phyloP scores from a whole-genome alignment of 1,140 invertebrate genomes.

The Oscheius sp. region DNA sequence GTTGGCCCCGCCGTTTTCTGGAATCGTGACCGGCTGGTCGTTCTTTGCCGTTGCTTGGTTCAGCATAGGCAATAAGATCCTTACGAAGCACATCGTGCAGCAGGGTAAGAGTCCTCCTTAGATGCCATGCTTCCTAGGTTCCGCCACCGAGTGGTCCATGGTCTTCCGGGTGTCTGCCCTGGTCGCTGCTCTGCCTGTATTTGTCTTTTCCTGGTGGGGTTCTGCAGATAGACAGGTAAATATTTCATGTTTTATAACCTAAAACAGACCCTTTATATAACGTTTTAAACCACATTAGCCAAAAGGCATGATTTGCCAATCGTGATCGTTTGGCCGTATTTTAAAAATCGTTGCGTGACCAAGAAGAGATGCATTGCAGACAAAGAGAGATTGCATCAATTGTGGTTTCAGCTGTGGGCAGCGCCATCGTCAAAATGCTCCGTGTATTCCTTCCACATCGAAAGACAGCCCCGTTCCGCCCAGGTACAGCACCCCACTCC shows the following conservation, averaged over 20 bases:
- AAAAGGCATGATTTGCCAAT: too few species aligned
- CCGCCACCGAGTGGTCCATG: slow-evolving; percentile 52
- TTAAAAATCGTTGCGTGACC: too few species aligned
- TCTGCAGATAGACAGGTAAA: slow-evolving; percentile 44
- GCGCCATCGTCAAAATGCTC: slow-evolving; percentile 33
- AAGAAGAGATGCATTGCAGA: too few species aligned
- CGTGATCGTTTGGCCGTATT: too few species aligned
- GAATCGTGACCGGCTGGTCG: slow-evolving; percentile 52
- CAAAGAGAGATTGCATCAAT: too few species aligned
- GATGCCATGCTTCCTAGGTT: slow-evolving; percentile 19
- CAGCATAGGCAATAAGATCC: slow-evolving; percentile 54
- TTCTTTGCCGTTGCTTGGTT: slow-evolving; percentile 60
- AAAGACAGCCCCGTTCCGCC: background rate
- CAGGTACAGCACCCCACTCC: background rate
- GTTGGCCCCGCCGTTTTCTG: slow-evolving; percentile 57
- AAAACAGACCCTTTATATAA: background rate
- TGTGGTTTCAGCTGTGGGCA: slow-evolving; percentile 26
- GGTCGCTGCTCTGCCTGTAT: slow-evolving; percentile 52
- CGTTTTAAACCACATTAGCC: too few species aligned
- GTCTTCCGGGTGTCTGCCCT: slow-evolving; percentile 58
- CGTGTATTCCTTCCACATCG: slow-evolving; percentile 28
- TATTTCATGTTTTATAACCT: background rate
- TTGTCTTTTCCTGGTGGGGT: slow-evolving; percentile 56
- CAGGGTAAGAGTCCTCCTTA: slow-evolving; percentile 26
- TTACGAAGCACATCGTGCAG: slow-evolving; percentile 59